These are phyloP conservation scores for Edolisoma coerulescens DNA, from an alignment of 2,113 vertebrate species.

Conservation along the genomic window DNA sequence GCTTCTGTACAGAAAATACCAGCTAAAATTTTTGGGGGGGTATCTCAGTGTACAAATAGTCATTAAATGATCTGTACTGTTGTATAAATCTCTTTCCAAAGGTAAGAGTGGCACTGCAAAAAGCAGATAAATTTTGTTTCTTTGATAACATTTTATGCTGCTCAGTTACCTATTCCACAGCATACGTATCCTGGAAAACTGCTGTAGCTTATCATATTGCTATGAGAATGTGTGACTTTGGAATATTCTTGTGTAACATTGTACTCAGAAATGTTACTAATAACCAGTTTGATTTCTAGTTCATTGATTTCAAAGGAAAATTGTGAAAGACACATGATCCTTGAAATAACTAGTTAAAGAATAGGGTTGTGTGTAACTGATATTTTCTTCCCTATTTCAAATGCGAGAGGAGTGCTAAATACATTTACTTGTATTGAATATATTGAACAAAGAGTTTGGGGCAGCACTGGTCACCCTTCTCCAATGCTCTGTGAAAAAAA, in stretches of 20 bases:
- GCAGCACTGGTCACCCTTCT: background rate
- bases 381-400: background rate
- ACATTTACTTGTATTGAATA: background rate
- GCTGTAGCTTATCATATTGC: background rate
- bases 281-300: background rate
- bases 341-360: background rate
- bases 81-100: background rate
- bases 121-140: background rate
- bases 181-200: background rate
- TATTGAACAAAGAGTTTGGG: background rate
- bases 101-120: background rate
- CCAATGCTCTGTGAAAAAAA: background rate
- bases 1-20: background rate
- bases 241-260: background rate
- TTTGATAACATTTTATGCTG: background rate
- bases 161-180: background rate
- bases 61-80: accelerated
- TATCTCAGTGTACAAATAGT: background rate
- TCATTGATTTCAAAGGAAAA: background rate
- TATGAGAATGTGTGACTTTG: background rate
- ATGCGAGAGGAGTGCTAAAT: background rate
- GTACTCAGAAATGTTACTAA: background rate
- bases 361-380: background rate
- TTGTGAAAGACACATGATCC: background rate
- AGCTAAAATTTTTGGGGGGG: background rate